Percentiles rank a stretch among this genome's conserved stretches.
These are phyloP conservation scores for Zaprionus taronus DNA, from an alignment of 1,140 invertebrate species.

Conservation along the genomic window DNA sequence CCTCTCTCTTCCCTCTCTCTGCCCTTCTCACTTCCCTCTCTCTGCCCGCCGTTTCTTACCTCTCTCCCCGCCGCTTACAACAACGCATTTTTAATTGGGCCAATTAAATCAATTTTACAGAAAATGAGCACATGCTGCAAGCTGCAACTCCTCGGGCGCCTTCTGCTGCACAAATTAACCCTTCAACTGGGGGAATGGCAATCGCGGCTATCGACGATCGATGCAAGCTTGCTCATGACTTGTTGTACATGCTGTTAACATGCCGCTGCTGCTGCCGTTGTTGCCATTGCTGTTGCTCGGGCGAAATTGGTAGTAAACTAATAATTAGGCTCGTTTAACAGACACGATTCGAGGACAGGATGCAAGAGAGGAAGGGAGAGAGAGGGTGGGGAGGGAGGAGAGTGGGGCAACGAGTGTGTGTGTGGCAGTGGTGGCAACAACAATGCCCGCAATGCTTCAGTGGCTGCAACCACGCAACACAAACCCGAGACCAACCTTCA, in stretches of 20 bases:
- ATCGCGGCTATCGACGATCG: constrained; percentile 47
- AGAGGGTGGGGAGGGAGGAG: background rate
- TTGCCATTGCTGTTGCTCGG: constrained; percentile 8
- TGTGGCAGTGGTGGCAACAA: background rate
- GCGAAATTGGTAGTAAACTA: constrained; percentile 77
- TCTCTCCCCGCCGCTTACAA: constrained; percentile 12
- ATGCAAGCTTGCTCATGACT: constrained; percentile 48
- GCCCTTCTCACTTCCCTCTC: background rate
- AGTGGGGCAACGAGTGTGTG: background rate
- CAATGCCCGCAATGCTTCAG: constrained; percentile 43
- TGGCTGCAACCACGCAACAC: constrained; percentile 14
- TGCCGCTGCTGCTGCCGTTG: constrained; percentile 18
- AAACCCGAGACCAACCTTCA: constrained; percentile 63
- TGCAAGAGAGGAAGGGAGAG: constrained; percentile 7
- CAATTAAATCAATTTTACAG: constrained; percentile 81
- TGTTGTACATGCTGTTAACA: constrained; percentile 81
- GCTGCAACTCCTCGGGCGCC: constrained; percentile 39
- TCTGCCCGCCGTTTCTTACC: background rate
- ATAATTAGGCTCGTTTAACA: constrained; percentile 79
- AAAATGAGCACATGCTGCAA: constrained; percentile 62
- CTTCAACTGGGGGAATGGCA: constrained; percentile 50
- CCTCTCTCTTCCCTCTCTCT: background rate
- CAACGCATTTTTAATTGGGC: constrained; percentile 68
- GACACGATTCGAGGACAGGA: constrained; percentile 50
- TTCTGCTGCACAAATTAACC: constrained; percentile 54